Percentiles rank a stretch among this genome's conserved stretches.
Conservation (phyloP, 2,888 invertebrate species). For the Syritta pipiens region DNA sequence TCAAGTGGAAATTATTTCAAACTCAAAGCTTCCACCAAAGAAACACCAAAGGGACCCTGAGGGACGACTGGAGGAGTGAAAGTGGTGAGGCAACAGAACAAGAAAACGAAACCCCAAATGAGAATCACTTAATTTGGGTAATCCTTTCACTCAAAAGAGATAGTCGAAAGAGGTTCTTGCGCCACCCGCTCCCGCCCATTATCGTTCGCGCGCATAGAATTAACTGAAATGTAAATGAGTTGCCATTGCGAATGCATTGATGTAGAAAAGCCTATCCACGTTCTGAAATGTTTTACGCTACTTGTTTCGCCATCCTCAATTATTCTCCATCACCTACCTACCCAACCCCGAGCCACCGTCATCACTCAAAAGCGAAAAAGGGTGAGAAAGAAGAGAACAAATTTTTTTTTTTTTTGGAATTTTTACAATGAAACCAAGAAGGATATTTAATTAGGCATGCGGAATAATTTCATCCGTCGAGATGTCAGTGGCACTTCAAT, state of each 20-base stretch:
- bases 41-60: conserved; percentile 5
- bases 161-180: neutral
- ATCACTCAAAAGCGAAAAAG: conserved; percentile 12
- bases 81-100: neutral
- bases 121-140: conserved; percentile 57
- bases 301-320: conserved; percentile 53
- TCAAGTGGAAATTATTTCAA: conserved; percentile 40
- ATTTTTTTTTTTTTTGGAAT: too few relatives aligned
- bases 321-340: conserved; percentile 35
- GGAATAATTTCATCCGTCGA: conserved; percentile 43
- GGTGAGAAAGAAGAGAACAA: conserved; percentile 8
- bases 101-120: conserved; percentile 27
- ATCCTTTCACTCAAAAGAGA: conserved; percentile 36
- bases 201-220: conserved; percentile 42
- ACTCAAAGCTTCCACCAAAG: conserved; percentile 26
- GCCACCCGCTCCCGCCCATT: conserved; percentile 19
- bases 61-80: too few relatives aligned
- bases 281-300: conserved; percentile 18
- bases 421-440: conserved; percentile 38
- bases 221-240: conserved; percentile 63
- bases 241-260: conserved; percentile 60
- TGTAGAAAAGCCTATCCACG: conserved; percentile 57
- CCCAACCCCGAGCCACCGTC: neutral
- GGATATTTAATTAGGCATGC: conserved; percentile 62
- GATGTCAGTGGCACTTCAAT: conserved; percentile 38